These are phyloP conservation scores for Eumacrocentrus americanus DNA, from an alignment of 2,888 invertebrate genomes.

Conservation along the genomic window DNA sequence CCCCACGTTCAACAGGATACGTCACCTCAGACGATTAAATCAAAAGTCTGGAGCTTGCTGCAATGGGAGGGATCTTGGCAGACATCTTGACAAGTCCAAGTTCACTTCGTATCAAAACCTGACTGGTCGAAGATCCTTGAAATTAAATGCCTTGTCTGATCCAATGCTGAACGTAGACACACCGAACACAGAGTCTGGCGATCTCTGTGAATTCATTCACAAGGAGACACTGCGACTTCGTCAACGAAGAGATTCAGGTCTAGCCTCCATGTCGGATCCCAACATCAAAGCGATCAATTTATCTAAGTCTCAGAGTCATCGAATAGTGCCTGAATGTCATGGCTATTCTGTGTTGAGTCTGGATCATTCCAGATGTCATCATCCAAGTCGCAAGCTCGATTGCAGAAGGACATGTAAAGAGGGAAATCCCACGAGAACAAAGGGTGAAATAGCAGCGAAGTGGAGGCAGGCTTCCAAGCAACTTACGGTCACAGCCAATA, in stretches of 20 bases:
- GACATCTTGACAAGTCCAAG: slow-evolving; percentile 44
- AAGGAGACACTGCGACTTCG: slow-evolving; percentile 30
- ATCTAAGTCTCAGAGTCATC: slow-evolving; percentile 33
- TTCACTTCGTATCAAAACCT: slow-evolving; percentile 57
- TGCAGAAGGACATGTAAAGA: background rate
- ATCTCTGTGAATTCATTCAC: slow-evolving; percentile 33
- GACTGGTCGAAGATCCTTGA: slow-evolving; percentile 39
- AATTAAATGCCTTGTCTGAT: slow-evolving; percentile 54
- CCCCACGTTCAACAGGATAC: slow-evolving; percentile 55
- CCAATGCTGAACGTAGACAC: slow-evolving; percentile 47
- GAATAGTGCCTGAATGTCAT: slow-evolving; percentile 26
- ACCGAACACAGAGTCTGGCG: slow-evolving; percentile 32
- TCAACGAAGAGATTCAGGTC: slow-evolving; percentile 43
- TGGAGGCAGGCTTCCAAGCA: slow-evolving; percentile 35
- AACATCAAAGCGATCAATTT: slow-evolving; percentile 47
- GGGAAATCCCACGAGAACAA: slow-evolving; percentile 17
- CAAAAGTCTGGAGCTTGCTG: slow-evolving; percentile 45
- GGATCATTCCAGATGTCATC: slow-evolving; percentile 38
- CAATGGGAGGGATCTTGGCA: slow-evolving; percentile 30
- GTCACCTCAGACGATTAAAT: slow-evolving; percentile 51
- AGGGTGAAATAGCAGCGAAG: slow-evolving; percentile 7
- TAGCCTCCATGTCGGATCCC: slow-evolving; percentile 55
- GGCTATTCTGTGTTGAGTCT: slow-evolving; percentile 49
- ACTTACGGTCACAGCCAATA: slow-evolving; percentile 50
- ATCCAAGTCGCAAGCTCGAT: slow-evolving; percentile 24